phyloP scores from a whole-genome alignment of 2,113 vertebrate species.

The Microcebus murinus region DNA sequence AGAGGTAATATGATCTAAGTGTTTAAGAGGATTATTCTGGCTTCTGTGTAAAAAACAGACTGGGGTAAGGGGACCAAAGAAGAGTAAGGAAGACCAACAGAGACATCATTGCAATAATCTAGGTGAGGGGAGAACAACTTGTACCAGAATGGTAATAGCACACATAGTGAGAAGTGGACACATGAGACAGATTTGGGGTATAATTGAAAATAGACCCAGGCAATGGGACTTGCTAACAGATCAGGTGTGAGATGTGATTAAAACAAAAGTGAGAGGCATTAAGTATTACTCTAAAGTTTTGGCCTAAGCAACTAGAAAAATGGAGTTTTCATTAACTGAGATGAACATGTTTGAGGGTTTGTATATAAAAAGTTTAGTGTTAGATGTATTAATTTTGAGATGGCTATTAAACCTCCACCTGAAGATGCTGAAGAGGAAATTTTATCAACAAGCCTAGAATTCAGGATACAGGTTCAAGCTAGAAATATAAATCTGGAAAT shows the following conservation, averaged over 20 bases:
- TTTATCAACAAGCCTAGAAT: background rate
- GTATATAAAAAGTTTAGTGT: background rate
- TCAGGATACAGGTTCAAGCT: background rate
- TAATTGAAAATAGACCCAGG: background rate
- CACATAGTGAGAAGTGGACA: background rate
- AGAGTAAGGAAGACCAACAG: background rate
- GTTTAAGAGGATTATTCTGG: background rate
- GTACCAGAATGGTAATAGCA: background rate
- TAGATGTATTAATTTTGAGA: background rate
- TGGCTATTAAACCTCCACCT: background rate
- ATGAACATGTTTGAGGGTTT: background rate
- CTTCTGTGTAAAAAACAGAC: background rate
- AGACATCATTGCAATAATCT: background rate
- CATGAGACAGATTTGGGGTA: background rate
- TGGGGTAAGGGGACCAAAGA: background rate
- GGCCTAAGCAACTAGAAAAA: background rate
- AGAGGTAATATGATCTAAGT: background rate
- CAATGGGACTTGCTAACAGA: background rate
- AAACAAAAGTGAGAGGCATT: background rate
- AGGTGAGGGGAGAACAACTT: background rate
- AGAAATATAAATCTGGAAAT: background rate
- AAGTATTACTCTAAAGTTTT: background rate
- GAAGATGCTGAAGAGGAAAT: background rate
- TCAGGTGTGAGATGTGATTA: background rate
- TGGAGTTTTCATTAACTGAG: background rate